These are phyloP conservation scores for Cerastis leucographa DNA, from an alignment of 2,888 invertebrate genomes.

Conservation along the genomic window DNA sequence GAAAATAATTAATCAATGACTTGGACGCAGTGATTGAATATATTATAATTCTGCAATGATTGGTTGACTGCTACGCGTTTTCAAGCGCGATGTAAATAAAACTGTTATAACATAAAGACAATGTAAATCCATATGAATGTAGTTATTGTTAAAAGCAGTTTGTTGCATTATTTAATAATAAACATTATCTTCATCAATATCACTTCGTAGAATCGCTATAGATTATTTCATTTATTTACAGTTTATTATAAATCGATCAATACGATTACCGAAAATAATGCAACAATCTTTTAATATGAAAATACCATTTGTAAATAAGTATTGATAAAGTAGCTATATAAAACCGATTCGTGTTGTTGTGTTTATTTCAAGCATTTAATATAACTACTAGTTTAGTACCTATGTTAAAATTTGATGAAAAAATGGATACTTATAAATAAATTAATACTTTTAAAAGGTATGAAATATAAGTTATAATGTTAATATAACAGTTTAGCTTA, in stretches of 20 bases:
- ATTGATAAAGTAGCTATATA: conserved; percentile 56
- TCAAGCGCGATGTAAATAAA: conserved; percentile 37
- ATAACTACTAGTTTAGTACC: conserved; percentile 64
- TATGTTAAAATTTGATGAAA: conserved; percentile 68
- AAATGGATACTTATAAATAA: conserved; percentile 66
- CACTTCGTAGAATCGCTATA: neutral
- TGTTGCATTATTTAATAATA: conserved; percentile 48
- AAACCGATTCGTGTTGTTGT: conserved; percentile 51
- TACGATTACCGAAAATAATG: conserved; percentile 20
- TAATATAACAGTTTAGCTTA: conserved; percentile 56
- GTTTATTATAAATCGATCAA: neutral
- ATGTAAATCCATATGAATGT: conserved; percentile 51
- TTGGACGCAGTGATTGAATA: neutral
- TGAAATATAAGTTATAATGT: conserved; percentile 62
- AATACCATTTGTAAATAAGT: conserved; percentile 64
- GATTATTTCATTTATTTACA: neutral
- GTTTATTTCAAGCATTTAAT: conserved; percentile 67
- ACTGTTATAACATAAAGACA: conserved; percentile 32
- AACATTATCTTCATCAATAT: neutral
- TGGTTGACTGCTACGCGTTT: conserved; percentile 23
- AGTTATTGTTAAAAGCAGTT: conserved; percentile 39
- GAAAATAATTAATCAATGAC: neutral
- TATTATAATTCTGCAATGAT: conserved; percentile 25
- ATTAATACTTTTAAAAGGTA: conserved; percentile 80
- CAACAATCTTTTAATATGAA: conserved; percentile 32